Conservation (phyloP, 2,797 vertebrate species). For the Intellagama lesueurii region DNA sequence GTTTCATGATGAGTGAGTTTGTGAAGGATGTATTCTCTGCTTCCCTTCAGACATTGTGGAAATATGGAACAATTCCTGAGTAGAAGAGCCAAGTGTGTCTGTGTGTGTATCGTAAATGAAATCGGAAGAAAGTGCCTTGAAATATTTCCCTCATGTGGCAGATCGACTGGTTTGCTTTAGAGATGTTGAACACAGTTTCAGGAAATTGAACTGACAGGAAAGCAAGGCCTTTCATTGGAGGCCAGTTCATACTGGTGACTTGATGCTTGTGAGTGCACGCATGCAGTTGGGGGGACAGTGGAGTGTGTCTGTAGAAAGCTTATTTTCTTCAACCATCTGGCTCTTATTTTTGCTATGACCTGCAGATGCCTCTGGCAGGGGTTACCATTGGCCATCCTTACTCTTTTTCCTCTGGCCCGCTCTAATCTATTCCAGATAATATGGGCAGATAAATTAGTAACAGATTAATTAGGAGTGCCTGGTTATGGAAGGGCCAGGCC, state of each 20-base stretch:
- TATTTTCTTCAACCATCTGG: not conserved
- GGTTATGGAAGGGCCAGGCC: not conserved
- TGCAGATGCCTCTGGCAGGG: not conserved
- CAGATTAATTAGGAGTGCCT: constrained; percentile 20
- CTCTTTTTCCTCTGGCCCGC: not conserved
- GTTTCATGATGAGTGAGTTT: not conserved
- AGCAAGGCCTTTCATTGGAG: not conserved
- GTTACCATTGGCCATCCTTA: not conserved
- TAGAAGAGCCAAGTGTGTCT: not conserved
- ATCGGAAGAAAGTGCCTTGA: not conserved
- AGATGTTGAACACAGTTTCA: not conserved
- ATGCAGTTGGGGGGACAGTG: not conserved
- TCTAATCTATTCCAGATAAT: not conserved
- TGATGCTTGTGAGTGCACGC: not conserved
- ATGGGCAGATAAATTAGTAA: not conserved
- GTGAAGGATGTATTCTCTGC: not conserved
- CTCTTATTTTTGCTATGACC: not conserved
- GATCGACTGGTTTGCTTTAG: not conserved
- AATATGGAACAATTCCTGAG: not conserved
- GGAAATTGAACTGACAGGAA: not conserved
- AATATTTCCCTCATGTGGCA: not conserved
- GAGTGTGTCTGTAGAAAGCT: not conserved
- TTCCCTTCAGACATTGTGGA: not conserved
- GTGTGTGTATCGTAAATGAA: not conserved
- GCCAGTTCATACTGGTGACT: not conserved